Evolutionary conservation across 1,140 invertebrate genomes (phyloP).

Genomic region (Metopolophium dirhodum): DNA sequence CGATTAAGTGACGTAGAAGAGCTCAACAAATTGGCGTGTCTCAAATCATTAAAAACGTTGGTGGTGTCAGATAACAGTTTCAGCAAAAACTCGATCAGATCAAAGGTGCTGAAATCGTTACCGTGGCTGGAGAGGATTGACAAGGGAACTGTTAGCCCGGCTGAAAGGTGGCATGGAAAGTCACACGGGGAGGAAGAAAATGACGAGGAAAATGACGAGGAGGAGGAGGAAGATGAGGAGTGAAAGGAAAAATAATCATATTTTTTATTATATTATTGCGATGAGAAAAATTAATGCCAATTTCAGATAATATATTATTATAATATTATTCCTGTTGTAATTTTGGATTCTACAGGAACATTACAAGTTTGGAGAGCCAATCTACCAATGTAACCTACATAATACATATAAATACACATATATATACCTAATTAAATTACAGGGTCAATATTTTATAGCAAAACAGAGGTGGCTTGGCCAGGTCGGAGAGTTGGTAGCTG

Average conservation of each 20-base stretch:
- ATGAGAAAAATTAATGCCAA: neutral
- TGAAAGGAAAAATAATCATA: neutral
- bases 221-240: neutral
- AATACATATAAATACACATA: neutral
- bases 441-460: neutral
- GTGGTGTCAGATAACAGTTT: neutral
- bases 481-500: no score
- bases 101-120: neutral
- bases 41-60: slow-evolving; percentile 33
- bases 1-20: neutral
- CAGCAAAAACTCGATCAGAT: neutral
- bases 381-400: neutral
- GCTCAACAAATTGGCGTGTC: neutral
- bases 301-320: neutral
- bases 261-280: neutral
- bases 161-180: neutral
- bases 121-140: slow-evolving; percentile 37
- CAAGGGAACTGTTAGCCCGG: neutral
- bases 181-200: neutral
- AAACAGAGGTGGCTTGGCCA: neutral
- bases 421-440: neutral
- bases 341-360: neutral
- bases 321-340: neutral
- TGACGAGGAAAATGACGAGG: neutral
- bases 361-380: neutral